Percentiles rank a stretch among this genome's conserved stretches.
These are phyloP conservation scores for Palythoa grandiflora DNA, from an alignment of 92 coral and sea anemone species.

Conservation along the genomic window DNA sequence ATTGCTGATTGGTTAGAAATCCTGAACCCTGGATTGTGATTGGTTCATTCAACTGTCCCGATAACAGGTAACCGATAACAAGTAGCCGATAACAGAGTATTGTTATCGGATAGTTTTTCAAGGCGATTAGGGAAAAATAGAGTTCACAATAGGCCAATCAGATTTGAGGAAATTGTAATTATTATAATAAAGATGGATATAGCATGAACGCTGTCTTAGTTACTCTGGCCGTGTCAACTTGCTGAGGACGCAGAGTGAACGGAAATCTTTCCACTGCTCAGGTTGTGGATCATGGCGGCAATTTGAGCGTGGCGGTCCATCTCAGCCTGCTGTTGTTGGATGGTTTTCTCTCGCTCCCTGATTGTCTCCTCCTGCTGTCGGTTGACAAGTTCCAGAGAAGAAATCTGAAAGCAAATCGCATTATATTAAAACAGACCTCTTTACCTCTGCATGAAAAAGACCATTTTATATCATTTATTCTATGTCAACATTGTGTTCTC, in stretches of 20 bases:
- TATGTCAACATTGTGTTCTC: neutral
- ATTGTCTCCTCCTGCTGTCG: slow-evolving; percentile 90
- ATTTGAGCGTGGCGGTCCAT: slow-evolving; percentile 96
- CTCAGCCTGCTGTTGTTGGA: slow-evolving; percentile 82
- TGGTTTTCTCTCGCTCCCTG: slow-evolving; percentile 83
- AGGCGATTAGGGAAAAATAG: no score
- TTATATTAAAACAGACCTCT: neutral
- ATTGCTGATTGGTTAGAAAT: no score
- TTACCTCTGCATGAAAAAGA: neutral
- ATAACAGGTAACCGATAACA: no score
- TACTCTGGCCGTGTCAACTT: neutral
- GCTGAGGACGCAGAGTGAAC: neutral
- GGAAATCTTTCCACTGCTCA: slow-evolving; percentile 81
- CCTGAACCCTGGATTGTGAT: no score
- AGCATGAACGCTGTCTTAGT: neutral
- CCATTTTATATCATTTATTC: neutral
- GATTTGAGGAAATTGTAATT: no score
- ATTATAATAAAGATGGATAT: no score
- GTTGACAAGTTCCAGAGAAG: slow-evolving; percentile 88
- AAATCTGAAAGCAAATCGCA: slow-evolving; percentile 62
- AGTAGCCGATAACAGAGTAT: no score
- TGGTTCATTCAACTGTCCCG: no score
- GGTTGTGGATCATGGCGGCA: slow-evolving; percentile 96
- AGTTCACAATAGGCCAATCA: no score
- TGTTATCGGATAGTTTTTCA: no score